Evolutionary conservation across 2,888 invertebrate species (phyloP), one percentile per base, ranked within the genome.

Genomic region (Lypha dubia): DNA sequence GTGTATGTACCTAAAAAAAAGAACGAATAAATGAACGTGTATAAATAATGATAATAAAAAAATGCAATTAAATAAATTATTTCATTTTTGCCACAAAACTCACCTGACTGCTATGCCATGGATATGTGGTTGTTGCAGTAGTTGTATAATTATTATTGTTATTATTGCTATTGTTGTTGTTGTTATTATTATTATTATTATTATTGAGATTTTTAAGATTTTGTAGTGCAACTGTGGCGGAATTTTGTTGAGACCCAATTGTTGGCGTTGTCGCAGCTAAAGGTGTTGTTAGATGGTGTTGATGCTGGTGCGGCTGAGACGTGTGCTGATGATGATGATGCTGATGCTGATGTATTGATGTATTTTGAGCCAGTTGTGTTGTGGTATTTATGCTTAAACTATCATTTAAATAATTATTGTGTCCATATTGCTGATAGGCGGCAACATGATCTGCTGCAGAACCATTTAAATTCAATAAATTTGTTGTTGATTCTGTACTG

Each of bases 101-200:
- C 87, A 92, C 92, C 92, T 92, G 92, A 88, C 90, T 90, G 88
- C 89, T 91, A 81, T 90, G 92, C 92, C 92, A 92, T 87, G 87
- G 77, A 82, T 86, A 85, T 87, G 81, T 86, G 58, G 81, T 77
- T 35, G 73, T 67, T 63, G 79, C 56, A 58, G 73, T 79, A 85
- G 77, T 70, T 28, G 73, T 80, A 51, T 73, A 84, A 83, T 84
- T 87, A 81, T 81, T 87, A 67, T 81, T 87, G 85, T 79, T 87
- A 68, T 65, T 87, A 49, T 38, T 87, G 63, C 81, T 88, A 56
- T 79, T 87, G 60, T 75, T 88, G 75, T 81, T 88, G 53, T 80
- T 88, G 68, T 63, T 87, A 74, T 73, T 86, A 74, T 82, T 86
- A 74, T 82, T 86, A 70, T 63, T 85, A 11, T 73, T 80, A 44